Base-by-base conservation (phyloP, 2,113 vertebrate genomes). In the Jacana jacana region DNA sequence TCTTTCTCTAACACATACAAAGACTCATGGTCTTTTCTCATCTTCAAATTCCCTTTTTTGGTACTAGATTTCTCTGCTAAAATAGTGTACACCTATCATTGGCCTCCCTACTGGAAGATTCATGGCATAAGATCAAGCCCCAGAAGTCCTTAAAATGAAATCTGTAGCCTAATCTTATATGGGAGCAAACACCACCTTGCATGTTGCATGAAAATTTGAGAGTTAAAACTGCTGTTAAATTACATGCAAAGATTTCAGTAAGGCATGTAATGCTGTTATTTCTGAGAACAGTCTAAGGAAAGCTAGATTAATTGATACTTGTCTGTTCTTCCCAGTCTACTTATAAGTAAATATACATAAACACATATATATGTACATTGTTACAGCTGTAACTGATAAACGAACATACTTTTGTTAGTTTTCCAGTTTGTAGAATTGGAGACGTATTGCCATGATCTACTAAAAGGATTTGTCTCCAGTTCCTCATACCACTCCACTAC, bases 401-500 rank as follows among this genome's bases (percentile, higher is more conserved):
- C 33, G 19, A 76, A 88, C 95, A 17, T 98, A 98, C 98, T 97
- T 98, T 81, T 95, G 27, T 76, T 87, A 42, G 71, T 75, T 22
- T 91, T 96, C 98, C 98, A 98, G 13, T 81, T 72, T 27, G 88
- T 97, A 79, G 88, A 78, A 87, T 91, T 95, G 55, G 71, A 94
- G 78, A 98, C 65, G 15, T 91, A 86, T 65, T 98, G 96, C 98
- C 98, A 98, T 13, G 93, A 97, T 81, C 96, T 76, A 40, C 18
- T 2, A 12, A 81, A 81, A 40, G 71, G 49, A 24, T 97, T 76
- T 11, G 19, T 60, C 40, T 96, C 88, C 48, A 63, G 3, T 11
- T 98, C 97, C 16, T 96, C 89, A 28, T 97, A 89, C 98, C 98
- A 98, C 82, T 98, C 98, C 65, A 98, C 68, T 17, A 98, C 52